phyloP scores from a whole-genome alignment of 1,140 invertebrate species.

The Caenorhabditis briggsae region DNA sequence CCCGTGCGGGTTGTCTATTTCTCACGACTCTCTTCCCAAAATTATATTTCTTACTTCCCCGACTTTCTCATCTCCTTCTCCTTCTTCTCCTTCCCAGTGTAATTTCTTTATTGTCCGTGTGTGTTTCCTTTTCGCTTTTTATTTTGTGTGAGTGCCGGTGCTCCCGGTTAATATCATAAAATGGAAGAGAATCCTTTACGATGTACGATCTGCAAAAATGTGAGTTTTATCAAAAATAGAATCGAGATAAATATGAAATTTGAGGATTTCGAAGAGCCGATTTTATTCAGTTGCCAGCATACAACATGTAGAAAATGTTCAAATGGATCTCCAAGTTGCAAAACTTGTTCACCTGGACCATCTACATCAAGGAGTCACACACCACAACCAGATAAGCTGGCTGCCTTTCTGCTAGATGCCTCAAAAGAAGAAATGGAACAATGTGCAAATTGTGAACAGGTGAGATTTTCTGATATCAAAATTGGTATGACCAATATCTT shows the following conservation, averaged over 20 bases:
- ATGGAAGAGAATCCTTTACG: conserved; percentile 41
- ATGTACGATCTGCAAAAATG: conserved; percentile 48
- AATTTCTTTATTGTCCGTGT: neutral
- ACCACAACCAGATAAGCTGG: conserved; percentile 67
- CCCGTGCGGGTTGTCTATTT: neutral
- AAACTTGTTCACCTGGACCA: neutral
- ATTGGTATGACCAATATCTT: conserved; percentile 9
- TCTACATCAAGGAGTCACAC: conserved; percentile 42
- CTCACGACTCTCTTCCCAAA: conserved; percentile 6
- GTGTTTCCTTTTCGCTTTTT: conserved; percentile 12
- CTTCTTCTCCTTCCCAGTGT: conserved; percentile 3
- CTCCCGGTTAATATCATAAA: neutral
- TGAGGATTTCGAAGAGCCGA: conserved; percentile 35
- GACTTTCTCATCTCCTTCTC: neutral
- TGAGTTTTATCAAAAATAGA: neutral
- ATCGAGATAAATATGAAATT: neutral
- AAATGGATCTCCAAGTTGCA: conserved; percentile 24
- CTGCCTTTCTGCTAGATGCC: conserved; percentile 73
- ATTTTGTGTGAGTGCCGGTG: neutral
- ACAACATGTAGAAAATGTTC: conserved; percentile 34
- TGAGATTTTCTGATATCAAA: conserved; percentile 58
- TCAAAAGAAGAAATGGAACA: conserved; percentile 72
- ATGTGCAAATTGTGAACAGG: conserved; percentile 77
- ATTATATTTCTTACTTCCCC: neutral
- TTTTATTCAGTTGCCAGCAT: conserved; percentile 14